These are phyloP conservation scores for Formica exsecta DNA, from an alignment of 1,140 invertebrate genomes.

Conservation along the genomic window DNA sequence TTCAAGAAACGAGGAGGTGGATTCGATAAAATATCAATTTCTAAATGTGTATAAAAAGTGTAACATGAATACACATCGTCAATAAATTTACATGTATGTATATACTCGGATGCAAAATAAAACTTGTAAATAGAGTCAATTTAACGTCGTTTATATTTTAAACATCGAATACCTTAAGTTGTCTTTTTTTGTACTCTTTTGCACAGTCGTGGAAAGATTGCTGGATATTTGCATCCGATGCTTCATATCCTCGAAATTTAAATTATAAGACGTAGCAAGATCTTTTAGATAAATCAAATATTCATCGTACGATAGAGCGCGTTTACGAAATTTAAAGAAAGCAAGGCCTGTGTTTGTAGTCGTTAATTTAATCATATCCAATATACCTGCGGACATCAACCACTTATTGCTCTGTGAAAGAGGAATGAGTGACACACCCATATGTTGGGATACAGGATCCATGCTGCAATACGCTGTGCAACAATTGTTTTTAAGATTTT, in stretches of 20 bases:
- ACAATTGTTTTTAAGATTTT: not conserved
- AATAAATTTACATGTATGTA: too few relatives aligned
- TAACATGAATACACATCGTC: not conserved
- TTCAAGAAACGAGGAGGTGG: too few relatives aligned
- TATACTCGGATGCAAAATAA: conserved; percentile 65
- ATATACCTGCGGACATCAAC: conserved; percentile 89
- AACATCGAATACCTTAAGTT: not conserved
- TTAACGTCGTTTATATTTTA: too few relatives aligned
- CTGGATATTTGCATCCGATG: conserved; percentile 66
- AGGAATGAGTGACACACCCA: conserved; percentile 75
- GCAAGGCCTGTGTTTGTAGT: conserved; percentile 88
- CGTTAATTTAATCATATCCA: conserved; percentile 88
- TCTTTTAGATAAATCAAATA: conserved; percentile 75
- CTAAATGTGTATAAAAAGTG: too few relatives aligned
- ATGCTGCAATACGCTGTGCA: conserved; percentile 75
- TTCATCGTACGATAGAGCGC: conserved; percentile 75
- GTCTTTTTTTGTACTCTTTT: not conserved
- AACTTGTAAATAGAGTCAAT: conserved; percentile 70
- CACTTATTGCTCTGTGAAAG: conserved; percentile 88
- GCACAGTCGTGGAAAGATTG: conserved; percentile 57
- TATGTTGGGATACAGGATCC: conserved; percentile 71
- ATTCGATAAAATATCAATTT: too few relatives aligned
- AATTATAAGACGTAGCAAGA: conserved; percentile 65
- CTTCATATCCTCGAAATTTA: conserved; percentile 73
- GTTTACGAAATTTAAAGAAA: conserved; percentile 88